Base-by-base conservation (phyloP, 2,113 vertebrate genomes). In the Calyptomena viridis region DNA sequence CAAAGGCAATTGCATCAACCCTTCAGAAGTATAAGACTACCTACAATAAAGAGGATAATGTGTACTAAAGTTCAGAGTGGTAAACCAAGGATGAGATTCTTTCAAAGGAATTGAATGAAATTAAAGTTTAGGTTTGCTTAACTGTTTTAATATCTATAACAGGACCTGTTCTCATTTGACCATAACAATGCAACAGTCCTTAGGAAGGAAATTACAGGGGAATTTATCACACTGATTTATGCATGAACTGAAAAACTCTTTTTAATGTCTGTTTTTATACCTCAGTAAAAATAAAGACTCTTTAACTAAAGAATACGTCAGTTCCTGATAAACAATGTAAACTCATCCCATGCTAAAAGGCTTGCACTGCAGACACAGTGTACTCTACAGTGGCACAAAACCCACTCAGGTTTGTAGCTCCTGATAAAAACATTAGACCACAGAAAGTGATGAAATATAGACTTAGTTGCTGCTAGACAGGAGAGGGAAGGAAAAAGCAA, bases 181-280 rank as follows among this genome's bases (percentile, higher is more conserved):
- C 1, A 0, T 21, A 53, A 27, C n/a, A 78, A 42, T 3, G 0
- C n/a, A 33, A 40, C 25, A 53, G 4, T 92, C 35, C 19, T 47
- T 40, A 21, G 30, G 23, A 21, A 35, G 39, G 39, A 53, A 80
- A 28, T 74, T 40, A 47, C 2, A 0, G 8, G 30, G 52, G 46
- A 40, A 85, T 67, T 60, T 52, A 68, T 52, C 27, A 19, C n/a
- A 47, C 67, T 60, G 39, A n/a, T 59, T 47, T 80, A 67, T 8
- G 30, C n/a, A 35, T 40, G 46, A 56, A 19, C 35, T 23, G 14
- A 59, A 72, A 64, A 37, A 25, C 14, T 20, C 39, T 33, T 75
- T 60, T 33, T 10, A 60, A 68, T 42, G 11, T 55, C 47, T 80
- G 8, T 3, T 40, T 73, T 66, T 47, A 52, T 59, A 35, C 16